Evolutionary conservation across 1,140 invertebrate species (phyloP).

Genomic region (Drosophila nikananu): DNA sequence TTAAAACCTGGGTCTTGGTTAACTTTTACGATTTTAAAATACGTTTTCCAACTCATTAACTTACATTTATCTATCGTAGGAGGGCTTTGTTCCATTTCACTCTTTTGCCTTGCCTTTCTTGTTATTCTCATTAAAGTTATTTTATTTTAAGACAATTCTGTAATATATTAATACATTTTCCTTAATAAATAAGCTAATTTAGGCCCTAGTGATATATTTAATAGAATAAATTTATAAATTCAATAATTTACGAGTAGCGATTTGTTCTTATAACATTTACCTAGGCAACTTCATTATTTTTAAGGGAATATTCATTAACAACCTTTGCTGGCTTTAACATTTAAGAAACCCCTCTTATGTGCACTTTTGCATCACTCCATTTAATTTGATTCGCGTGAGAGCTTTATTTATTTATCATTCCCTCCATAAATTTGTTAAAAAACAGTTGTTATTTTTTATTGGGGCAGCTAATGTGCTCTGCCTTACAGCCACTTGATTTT

Average conservation of each 20-base stretch:
- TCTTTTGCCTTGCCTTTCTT: background rate
- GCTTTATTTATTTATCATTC: background rate
- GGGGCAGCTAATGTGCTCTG: background rate
- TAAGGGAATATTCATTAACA: too few species aligned
- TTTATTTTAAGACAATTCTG: too few species aligned
- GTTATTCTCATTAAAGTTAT: background rate
- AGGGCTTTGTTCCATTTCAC: background rate
- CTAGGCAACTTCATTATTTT: background rate
- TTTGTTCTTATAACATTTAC: background rate
- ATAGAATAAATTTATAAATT: background rate
- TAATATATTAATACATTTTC: too few species aligned
- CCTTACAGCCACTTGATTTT: constrained; percentile 1
- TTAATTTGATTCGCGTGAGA: background rate
- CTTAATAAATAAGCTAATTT: background rate
- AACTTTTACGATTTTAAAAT: background rate
- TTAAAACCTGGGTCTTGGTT: background rate
- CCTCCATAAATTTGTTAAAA: background rate
- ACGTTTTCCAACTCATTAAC: background rate
- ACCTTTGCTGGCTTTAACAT: background rate
- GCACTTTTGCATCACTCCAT: too few species aligned
- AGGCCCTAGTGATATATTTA: background rate
- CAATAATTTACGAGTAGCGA: background rate
- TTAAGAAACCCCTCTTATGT: background rate
- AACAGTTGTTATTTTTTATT: constrained; percentile 1
- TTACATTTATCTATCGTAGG: background rate